Evolutionary conservation across 2,113 vertebrate species (phyloP), one percentile per base, ranked within the genome.

Genomic region (Ariopsis seemanni): DNA sequence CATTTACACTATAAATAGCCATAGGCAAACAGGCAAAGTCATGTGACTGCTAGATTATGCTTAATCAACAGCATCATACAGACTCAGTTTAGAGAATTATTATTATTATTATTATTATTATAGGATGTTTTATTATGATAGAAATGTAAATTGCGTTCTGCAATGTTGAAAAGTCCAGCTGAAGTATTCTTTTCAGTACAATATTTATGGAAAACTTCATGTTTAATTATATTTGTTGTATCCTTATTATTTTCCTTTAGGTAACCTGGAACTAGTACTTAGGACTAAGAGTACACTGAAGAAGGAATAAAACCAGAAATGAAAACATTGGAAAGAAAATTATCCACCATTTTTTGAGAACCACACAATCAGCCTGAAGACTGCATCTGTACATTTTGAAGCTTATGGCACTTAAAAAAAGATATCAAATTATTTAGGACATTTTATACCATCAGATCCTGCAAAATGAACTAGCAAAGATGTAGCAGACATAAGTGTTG

Each of bases 401-500:
- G 65, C 81, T 82, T 74, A 89, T 85, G 84, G 83, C 67, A 85
- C 58, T 87, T 62, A 82, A 65, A 62, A 84, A 84, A 34, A 78
- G 30, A n/a, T 67, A 87, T 42, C 6, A 81, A 22, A 42, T 42
- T 86, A 62, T 71, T 18, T 55, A 50, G 71, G 30, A 77, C 71
- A 55, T 77, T 85, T 79, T 85, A 14, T 82, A 85, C 1, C 1
- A 85, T 67, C 9, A 15, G 18, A 85, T 82, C 63, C 74, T 69
- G 62, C 18, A 92, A 93, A 93, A 92, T 90, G 74, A 80, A 93
- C 52, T 85, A 88, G 82, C 74, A 69, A 87, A 82, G 80, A 86
- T 89, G 88, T 92, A 90, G 81, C 86, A 87, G 60, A 82, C 79
- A 71, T 83, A 65, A 75, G 30, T 62, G 53, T 75, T 77, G 11